A percentile compares a stretch with the other conserved stretches of the same genome.
These are phyloP conservation scores for Myopa tessellatipennis DNA, from an alignment of 2,888 invertebrate species.

Conservation along the genomic window DNA sequence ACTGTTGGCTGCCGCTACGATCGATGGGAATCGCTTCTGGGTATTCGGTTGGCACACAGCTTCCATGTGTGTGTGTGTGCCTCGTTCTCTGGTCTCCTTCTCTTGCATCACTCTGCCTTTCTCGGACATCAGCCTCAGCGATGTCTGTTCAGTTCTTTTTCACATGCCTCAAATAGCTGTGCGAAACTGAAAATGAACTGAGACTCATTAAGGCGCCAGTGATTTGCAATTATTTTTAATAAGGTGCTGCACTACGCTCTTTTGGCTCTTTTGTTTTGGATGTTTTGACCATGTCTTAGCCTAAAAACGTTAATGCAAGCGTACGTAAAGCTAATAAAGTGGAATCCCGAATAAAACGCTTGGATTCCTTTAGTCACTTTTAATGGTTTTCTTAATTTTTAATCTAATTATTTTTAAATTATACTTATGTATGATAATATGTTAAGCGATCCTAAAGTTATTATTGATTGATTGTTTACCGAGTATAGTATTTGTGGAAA, in stretches of 20 bases:
- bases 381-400: no score
- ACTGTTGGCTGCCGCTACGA: background rate
- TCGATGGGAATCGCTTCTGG: conserved; percentile 52
- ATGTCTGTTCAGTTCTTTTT: background rate
- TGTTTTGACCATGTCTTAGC: no score
- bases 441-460: conserved; percentile 10
- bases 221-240: conserved; percentile 49
- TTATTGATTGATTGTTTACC: no score
- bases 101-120: conserved; percentile 20
- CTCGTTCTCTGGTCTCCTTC: conserved; percentile 6
- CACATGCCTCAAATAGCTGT: no score
- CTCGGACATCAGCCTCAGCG: background rate
- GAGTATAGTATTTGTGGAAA: no score
- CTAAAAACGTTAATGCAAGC: no score
- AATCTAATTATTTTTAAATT: no score
- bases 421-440: conserved; percentile 24
- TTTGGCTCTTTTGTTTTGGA: background rate
- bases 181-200: background rate
- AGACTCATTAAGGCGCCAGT: conserved; percentile 55
- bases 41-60: conserved; percentile 43
- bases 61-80: background rate
- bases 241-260: background rate
- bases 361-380: no score
- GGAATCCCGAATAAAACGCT: no score
- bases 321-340: no score